These are phyloP conservation scores for Rhabdornis inornatus DNA, from an alignment of 2,113 vertebrate genomes.

Conservation along the genomic window DNA sequence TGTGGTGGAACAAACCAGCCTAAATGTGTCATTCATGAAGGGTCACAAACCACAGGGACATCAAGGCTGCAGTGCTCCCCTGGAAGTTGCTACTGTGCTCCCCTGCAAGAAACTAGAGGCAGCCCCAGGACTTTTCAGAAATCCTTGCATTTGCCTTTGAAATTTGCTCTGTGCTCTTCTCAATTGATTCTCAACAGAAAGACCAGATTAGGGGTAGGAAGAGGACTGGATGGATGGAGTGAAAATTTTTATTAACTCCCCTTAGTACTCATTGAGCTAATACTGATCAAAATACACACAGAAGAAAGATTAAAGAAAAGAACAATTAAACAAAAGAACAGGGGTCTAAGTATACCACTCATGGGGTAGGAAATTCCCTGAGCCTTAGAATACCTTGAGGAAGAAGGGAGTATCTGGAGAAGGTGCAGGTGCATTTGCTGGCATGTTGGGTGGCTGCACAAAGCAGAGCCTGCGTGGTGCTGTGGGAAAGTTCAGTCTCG, in stretches of 20 bases:
- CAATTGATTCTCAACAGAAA: not conserved
- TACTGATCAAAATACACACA: not conserved
- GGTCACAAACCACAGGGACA: not conserved
- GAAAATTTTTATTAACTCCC: not conserved
- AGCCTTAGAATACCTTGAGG: not conserved
- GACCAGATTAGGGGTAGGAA: not conserved
- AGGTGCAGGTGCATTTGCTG: not conserved
- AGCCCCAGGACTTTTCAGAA: not conserved
- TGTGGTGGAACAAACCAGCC: not conserved
- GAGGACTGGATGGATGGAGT: not conserved
- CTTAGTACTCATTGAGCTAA: not conserved
- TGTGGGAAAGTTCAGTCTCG: not conserved
- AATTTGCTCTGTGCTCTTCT: not conserved
- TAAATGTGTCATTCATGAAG: not conserved
- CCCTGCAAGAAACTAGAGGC: not conserved
- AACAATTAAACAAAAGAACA: too few relatives aligned
- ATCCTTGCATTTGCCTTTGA: not conserved
- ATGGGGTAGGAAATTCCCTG: not conserved
- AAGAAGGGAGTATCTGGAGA: not conserved
- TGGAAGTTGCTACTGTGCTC: not conserved
- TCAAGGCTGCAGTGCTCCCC: not conserved
- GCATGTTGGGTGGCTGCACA: not conserved
- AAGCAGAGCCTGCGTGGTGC: not conserved
- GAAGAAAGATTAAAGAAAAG: not conserved
- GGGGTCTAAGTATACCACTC: not conserved